Base-by-base conservation (phyloP, 1,140 invertebrate genomes). In the Acyrthosiphon pisum region DNA sequence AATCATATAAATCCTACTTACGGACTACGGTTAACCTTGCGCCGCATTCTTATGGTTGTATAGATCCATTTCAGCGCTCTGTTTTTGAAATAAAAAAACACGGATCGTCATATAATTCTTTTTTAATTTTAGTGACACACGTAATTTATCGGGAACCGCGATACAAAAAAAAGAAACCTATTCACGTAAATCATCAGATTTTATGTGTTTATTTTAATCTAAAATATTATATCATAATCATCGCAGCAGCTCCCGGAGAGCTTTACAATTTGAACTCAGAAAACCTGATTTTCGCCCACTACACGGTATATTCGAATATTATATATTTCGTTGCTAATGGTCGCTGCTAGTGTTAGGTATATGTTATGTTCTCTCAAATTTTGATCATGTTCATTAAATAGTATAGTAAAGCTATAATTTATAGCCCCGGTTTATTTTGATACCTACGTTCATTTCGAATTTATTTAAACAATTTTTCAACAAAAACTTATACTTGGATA, bases 201-300 rank as follows among this genome's bases (percentile, higher is more conserved):
- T 46, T 6, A 84, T 84, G 23, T 44, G 37, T 84, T 26, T 84
- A 44, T n/a, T 68, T 68, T 68, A 76, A 76, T 76, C 60, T n/a
- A 76, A 76, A 76, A 76, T 86, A 14, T 86, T 11, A 26, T 41
- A 30, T 86, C n/a, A 46, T 48, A 87, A 87, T 87, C 84, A 20
- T 48, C 18, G 30, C 41, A 41, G 11, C n/a, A 41, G 46, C 46
- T 48, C 35, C 22, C 35, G n/a, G 18, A 87, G 46, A 48, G n/a
- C 86, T 48, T 87, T n/a, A 48, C 8, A 50, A 87, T 87, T 87
- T 35, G 6, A 35, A 53, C 87, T 23, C 46, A 35, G 22, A 53
- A 89, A 53, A 53, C 87, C 87, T 53, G 87, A 89, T 53, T 48
- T 89, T 37, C 87, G 87, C 87, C 87, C 87, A 89, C 87, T 53